A percentile compares a stretch with the other conserved stretches of the same genome.
Evolutionary conservation across 2,797 vertebrate species (phyloP).

Genomic region (Pterois miles): DNA sequence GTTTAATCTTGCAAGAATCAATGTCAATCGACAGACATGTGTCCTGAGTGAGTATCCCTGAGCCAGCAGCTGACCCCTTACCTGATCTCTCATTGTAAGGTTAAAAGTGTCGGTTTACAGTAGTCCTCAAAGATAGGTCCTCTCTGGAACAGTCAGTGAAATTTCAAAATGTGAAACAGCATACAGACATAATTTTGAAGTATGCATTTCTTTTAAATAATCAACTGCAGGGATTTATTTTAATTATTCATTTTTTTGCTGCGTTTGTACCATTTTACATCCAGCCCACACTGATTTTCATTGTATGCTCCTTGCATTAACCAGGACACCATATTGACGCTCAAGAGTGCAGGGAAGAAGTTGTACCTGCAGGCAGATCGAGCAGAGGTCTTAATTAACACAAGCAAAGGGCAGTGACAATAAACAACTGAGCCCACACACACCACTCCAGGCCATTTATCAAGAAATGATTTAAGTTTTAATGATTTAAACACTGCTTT

Average conservation of each 20-base stretch:
- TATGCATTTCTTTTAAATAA: neutral
- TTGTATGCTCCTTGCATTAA: neutral
- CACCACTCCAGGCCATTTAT: slow-evolving; percentile 28
- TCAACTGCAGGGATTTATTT: neutral
- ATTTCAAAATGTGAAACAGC: neutral
- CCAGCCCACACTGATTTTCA: neutral
- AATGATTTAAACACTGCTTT: slow-evolving; percentile 10
- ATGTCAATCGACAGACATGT: slow-evolving; percentile 28
- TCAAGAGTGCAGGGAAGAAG: slow-evolving; percentile 2
- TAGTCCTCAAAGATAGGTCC: neutral
- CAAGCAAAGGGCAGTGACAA: slow-evolving; percentile 25
- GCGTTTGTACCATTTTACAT: neutral
- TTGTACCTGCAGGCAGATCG: slow-evolving; percentile 3
- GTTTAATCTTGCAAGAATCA: slow-evolving; percentile 36
- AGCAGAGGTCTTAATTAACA: slow-evolving; percentile 43
- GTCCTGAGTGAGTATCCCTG: slow-evolving; percentile 29
- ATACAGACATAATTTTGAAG: neutral
- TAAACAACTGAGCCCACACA: slow-evolving; percentile 32
- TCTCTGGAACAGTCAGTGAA: neutral
- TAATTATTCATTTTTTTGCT: too few relatives aligned
- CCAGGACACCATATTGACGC: neutral
- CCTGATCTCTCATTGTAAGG: slow-evolving; percentile 1
- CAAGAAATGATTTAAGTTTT: slow-evolving; percentile 21
- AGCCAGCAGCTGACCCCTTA: slow-evolving; percentile 21
- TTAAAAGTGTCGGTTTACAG: neutral